Base-by-base conservation (phyloP, 2,888 invertebrate genomes). In the Caenorhabditis afra region DNA sequence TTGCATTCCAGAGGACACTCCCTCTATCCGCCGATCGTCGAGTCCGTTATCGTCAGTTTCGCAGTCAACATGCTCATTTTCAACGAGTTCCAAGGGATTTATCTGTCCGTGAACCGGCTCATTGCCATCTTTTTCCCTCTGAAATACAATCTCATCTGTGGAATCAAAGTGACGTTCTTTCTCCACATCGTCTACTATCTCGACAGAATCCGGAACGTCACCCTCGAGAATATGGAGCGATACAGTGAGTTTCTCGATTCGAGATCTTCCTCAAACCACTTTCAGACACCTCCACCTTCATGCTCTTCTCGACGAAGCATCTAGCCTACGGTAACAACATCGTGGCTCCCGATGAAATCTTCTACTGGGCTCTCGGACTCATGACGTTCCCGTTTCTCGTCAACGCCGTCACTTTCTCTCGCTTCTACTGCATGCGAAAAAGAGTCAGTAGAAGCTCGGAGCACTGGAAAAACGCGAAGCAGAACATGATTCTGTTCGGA, bases 1-100 rank as follows among this genome's bases (percentile, higher is more conserved):
- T 29, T 41, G 2, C 41, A 41, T 11, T 41, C 14, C 41, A 41
- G 41, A 4, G 68, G 68, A 3, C 44, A 41, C 45, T 68, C 68
- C 5, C 4, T 53, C 16, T 68, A 68, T 18, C 45, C 59, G 11
- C 59, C 50, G n/a, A 0, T 45, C 2, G 14, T 68, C 20, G 68
- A 68, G 29, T 52, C 59, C 8, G 35, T 68, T 12, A 1, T 68
- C 0, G 20, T 68, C 0, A 29, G 23, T 10, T 35, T 14, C 2
- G 44, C 50, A 5, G 7, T 53, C 16, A 68, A 68, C 22, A 7
- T 68, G 45, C 14, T 68, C 37, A 53, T 68, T 8, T 61, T 35
- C 29, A 68, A 68, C 23, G 68, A 68, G 22, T 59, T 68, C 41
- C 68, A 68, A 45, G 52, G 68, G 5, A 53, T 68, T 8, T 68